These are phyloP conservation scores for Lynx canadensis DNA, from an alignment of 2,113 vertebrate species.

Conservation along the genomic window DNA sequence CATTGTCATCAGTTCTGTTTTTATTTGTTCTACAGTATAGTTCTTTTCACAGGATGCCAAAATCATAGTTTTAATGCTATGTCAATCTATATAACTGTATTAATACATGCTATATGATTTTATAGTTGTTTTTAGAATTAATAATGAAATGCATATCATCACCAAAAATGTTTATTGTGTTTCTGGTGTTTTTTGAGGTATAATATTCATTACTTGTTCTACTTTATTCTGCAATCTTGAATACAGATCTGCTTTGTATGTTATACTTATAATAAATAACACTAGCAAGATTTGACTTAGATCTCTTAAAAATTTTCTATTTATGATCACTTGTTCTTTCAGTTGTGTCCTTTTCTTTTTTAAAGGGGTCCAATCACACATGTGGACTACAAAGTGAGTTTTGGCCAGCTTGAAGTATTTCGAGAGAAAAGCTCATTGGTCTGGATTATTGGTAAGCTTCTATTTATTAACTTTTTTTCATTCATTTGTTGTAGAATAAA, in stretches of 20 bases:
- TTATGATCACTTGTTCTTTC: constrained; percentile 3
- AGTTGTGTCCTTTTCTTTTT: constrained; percentile 34
- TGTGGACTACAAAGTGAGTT: constrained; percentile 92
- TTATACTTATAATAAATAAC: constrained; percentile 13
- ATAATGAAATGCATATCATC: constrained; percentile 5
- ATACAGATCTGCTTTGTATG: background rate
- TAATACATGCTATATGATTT: background rate
- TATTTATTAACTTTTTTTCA: background rate
- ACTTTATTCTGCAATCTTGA: background rate
- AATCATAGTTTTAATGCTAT: constrained; percentile 62
- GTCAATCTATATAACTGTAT: background rate
- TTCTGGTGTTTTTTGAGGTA: background rate
- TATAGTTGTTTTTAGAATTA: constrained; percentile 14
- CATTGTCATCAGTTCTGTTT: constrained; percentile 61
- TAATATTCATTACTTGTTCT: constrained; percentile 1
- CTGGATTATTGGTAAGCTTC: constrained; percentile 92
- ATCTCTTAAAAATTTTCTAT: background rate
- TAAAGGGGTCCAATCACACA: constrained; percentile 90
- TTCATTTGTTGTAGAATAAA: background rate
- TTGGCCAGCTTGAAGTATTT: constrained; percentile 92
- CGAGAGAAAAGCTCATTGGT: constrained; percentile 94
- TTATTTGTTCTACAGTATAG: background rate
- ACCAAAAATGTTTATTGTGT: background rate
- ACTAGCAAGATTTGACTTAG: constrained; percentile 10
- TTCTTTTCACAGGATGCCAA: constrained; percentile 73